Evolutionary conservation across 2,113 vertebrate genomes (phyloP).

Genomic region (Corvus moneduloides): DNA sequence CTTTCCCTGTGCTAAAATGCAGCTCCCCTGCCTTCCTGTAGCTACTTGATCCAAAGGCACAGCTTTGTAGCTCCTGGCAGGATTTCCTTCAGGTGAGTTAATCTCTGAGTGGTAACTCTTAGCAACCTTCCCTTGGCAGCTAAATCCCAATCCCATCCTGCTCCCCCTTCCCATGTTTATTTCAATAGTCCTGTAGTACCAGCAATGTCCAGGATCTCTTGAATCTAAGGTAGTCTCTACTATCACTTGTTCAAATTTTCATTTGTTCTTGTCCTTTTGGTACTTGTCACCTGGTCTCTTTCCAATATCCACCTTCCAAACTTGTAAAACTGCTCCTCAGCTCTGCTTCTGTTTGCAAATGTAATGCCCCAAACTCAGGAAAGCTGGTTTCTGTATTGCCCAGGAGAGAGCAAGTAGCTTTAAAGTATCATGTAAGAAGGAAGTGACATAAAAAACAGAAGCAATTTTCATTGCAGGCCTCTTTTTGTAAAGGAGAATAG

Average conservation of each 20-base stretch:
- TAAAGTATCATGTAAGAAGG: rapidly evolving
- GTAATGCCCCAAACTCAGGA: neutral
- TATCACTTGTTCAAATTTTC: neutral
- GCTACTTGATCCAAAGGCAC: neutral
- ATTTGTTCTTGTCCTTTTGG: neutral
- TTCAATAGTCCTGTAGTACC: neutral
- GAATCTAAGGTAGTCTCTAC: neutral
- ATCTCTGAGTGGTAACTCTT: neutral
- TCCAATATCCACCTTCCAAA: neutral
- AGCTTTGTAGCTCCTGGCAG: neutral
- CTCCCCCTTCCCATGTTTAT: neutral
- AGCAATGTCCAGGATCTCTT: neutral
- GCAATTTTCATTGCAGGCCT: neutral
- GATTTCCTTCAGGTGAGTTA: neutral
- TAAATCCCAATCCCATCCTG: neutral
- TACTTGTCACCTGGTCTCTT: neutral
- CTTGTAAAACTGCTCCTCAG: neutral
- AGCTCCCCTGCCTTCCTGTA: neutral
- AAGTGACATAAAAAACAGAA: neutral
- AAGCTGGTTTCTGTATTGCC: neutral
- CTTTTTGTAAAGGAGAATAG: neutral
- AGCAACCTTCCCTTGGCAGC: neutral
- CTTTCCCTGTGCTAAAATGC: neutral
- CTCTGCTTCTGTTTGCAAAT: neutral
- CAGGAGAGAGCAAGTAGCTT: neutral